phyloP scores from a whole-genome alignment of 2,797 vertebrate genomes.

The Fistularia tabacaria region DNA sequence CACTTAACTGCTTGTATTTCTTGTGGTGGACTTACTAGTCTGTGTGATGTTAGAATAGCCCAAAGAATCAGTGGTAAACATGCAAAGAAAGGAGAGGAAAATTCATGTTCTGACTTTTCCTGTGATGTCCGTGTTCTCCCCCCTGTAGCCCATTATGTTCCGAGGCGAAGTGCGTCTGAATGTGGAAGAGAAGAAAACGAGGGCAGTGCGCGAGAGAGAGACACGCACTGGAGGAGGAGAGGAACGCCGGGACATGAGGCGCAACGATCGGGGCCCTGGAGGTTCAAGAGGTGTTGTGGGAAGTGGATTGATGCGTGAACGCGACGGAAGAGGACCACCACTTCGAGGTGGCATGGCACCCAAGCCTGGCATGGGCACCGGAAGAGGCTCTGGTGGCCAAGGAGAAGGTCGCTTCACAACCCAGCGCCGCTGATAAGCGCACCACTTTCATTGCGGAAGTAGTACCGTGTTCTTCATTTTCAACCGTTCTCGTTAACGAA shows the following conservation, averaged over 20 bases:
- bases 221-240: conserved; percentile 80
- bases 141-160: conserved; percentile 93
- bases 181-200: conserved; percentile 96
- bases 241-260: conserved; percentile 85
- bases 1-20: too few species aligned
- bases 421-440: conserved; percentile 84
- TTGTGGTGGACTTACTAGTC: too few species aligned
- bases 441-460: conserved; percentile 76
- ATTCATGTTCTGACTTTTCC: neutral
- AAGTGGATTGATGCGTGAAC: conserved; percentile 87
- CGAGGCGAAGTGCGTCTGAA: conserved; percentile 96
- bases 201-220: conserved; percentile 88
- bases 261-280: conserved; percentile 84
- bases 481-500: conserved; percentile 87
- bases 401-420: conserved; percentile 88
- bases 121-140: conserved; percentile 16
- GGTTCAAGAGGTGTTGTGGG: conserved; percentile 85
- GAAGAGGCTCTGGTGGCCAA: conserved; percentile 80
- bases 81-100: too few species aligned
- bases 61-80: too few species aligned
- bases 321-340: conserved; percentile 87
- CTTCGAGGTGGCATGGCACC: conserved; percentile 84
- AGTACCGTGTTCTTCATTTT: conserved; percentile 86
- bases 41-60: too few species aligned
- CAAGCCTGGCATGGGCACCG: conserved; percentile 84